Percentiles rank a stretch among this genome's conserved stretches.
Evolutionary conservation across 2,797 vertebrate species (phyloP).

Genomic region (Rallus crepitans): DNA sequence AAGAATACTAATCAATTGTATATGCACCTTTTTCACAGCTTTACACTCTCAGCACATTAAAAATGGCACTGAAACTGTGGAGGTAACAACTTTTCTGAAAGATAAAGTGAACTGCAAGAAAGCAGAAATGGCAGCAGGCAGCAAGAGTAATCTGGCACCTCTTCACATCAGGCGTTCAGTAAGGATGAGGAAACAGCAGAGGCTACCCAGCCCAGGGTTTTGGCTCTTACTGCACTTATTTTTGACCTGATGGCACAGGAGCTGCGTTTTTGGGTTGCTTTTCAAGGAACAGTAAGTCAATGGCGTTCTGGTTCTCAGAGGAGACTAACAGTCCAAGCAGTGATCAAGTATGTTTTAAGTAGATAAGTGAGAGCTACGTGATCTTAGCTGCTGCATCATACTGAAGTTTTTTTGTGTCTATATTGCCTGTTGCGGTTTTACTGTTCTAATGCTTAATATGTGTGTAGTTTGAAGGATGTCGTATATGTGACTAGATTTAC

Average conservation of each 20-base stretch:
- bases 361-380: background rate
- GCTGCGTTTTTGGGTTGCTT: background rate
- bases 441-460: background rate
- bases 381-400: background rate
- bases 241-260: background rate
- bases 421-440: background rate
- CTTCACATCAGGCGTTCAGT: background rate
- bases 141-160: background rate
- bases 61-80: background rate
- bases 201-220: background rate
- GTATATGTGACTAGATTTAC: slow-evolving; percentile 1
- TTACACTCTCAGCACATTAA: background rate
- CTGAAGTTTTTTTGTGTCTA: background rate
- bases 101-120: background rate
- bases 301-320: background rate
- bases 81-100: background rate
- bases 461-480: background rate
- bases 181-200: background rate
- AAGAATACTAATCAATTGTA: background rate
- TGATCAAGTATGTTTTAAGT: background rate
- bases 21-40: background rate
- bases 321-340: background rate
- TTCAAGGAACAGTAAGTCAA: background rate
- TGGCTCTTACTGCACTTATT: background rate
- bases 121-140: background rate